Base-by-base conservation (phyloP, 2,888 invertebrate genomes). In the Coleophora deauratella region DNA sequence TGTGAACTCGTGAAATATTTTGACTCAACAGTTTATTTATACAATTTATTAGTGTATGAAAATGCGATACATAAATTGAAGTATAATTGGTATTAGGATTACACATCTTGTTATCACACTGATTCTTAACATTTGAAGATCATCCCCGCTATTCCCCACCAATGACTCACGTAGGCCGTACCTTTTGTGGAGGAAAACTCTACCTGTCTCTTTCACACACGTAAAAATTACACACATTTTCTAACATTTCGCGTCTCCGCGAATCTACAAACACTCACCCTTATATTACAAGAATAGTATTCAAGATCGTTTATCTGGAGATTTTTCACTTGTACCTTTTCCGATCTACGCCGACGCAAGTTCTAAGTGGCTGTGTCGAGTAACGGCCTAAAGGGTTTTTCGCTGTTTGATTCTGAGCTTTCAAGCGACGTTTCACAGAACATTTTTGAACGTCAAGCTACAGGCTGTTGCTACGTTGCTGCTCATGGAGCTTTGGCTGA, bases 61-160 rank as follows among this genome's bases (percentile, higher is more conserved):
- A 9, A 11, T 8, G 12, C 9, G n/a, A n/a, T n/a, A n/a, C n/a
- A n/a, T n/a, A n/a, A 11, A 33, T 13, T 33, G 31, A 27, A 27
- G n/a, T 30, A 30, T 13, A 30, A 37, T 53, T 21, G 3, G 6
- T 21, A 51, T 49, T 50, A 43, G 43, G 43, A 53, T 50, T 47
- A 58, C 53, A 62, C 55, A 63, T 62, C 49, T 60, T 47, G 49
- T 65, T 60, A 62, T 68, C 47, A 52, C 55, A 59, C 57, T 61
- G 54, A 57, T 61, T 72, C 69, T 72, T 54, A 66, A 68, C 62
- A 70, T 72, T 75, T 77, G 77, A 79, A 84, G 82, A 82, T 78
- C 72, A 75, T 76, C 82, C 84, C 84, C 82, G 59, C 84, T 70
- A 67, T 75, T 76, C 82, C 84, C 84, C 82, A 59, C 84, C 70